Evolutionary conservation across 2,113 vertebrate species (phyloP), one percentile per base, ranked within the genome.

Genomic region (Alouatta palliata): DNA sequence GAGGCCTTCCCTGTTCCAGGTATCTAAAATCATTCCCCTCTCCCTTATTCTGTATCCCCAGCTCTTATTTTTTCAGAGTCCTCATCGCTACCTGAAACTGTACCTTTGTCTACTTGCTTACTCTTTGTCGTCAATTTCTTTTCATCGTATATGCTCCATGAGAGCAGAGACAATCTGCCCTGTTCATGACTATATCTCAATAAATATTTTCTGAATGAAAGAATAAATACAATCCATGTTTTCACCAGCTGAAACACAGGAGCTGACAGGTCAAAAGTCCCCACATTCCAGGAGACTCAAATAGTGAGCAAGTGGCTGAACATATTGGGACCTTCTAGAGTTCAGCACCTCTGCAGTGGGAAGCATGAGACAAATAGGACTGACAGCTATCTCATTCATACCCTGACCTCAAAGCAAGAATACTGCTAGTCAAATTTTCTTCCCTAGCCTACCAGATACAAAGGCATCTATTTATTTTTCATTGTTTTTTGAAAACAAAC

Each of bases 141-240:
- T 96, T 80, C 64, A 82, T 6, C 68, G 35, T 49, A 32, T 32
- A 58, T 86, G 70, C 20, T 80, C 64, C 58, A 45, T 8, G 52
- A 93, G 9, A 94, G 17, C 54, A 94, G 70, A 45, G 6, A 32
- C 30, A 27, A 86, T 56, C 23, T 86, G 20, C 54, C 27, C 35
- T 66, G 19, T 77, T 81, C 45, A 58, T 83, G 35, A 37, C 6
- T 7, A 1, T 61, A 64, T 47, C 71, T 47, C 66, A 71, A 27
- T 84, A 90, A 82, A 75, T 47, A 47, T 25, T 80, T 94, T 61
- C 93, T 40, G 21, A 94, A 91, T 45, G 21, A 94, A 91, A 35
- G 54, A 93, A 93, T n/a, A 96, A 93, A 81, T 14, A 52, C 10
- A 80, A 75, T 61, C 64, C 14, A 45, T 14, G 77, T 83, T 89